A percentile compares a stretch with the other conserved stretches of the same genome.
Conservation (phyloP, 2,113 vertebrate genomes). For the Tauraco erythrolophus region DNA sequence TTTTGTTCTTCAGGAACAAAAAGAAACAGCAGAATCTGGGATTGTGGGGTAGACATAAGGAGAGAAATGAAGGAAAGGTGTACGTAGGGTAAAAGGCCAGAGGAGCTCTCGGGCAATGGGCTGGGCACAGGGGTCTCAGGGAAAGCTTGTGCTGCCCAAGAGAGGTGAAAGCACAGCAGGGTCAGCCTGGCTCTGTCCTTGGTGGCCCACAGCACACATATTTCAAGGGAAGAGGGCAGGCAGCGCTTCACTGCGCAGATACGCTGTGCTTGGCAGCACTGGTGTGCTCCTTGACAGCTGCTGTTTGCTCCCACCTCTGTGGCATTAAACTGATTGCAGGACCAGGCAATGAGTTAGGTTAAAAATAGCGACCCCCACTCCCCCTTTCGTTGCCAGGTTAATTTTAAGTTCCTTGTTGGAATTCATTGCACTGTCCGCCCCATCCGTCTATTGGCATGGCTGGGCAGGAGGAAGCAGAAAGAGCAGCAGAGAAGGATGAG, state of each 20-base stretch:
- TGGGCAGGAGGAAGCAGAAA: not conserved
- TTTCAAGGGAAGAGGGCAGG: not conserved
- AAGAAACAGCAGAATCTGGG: not conserved
- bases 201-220: not conserved
- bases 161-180: not conserved
- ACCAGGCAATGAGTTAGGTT: not conserved
- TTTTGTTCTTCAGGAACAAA: not conserved
- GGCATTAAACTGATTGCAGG: not conserved
- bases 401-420: not conserved
- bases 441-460: not conserved
- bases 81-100: no score
- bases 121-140: not conserved
- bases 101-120: not conserved
- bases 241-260: accelerated
- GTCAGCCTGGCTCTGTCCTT: no score
- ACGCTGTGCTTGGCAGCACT: not conserved
- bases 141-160: not conserved
- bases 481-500: not conserved
- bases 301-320: not conserved
- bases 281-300: not conserved
- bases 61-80: not conserved
- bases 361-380: accelerated
- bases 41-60: not conserved
- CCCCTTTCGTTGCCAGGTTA: not conserved
- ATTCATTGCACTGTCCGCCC: not conserved